Percentiles rank a stretch among this genome's conserved stretches.
phyloP scores from a whole-genome alignment of 1,140 invertebrate genomes.

The Steinernema khuongi region DNA sequence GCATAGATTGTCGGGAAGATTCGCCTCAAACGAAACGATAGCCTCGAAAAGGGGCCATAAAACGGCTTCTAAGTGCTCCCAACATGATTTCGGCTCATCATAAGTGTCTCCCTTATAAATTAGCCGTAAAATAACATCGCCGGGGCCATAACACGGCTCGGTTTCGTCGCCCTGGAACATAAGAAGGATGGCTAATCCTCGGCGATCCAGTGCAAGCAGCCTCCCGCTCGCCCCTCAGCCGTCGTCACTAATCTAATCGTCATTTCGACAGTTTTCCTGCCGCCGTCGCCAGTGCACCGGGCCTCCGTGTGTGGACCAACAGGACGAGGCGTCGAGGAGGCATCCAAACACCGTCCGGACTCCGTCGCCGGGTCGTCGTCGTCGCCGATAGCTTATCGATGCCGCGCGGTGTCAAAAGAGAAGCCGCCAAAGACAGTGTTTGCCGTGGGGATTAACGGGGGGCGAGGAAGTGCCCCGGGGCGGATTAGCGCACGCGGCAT shows the following conservation, averaged over 20 bases:
- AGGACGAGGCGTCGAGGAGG: neutral
- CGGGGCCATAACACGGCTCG: neutral
- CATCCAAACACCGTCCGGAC: neutral
- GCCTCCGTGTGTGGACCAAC: neutral
- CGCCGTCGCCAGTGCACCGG: neutral
- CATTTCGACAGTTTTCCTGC: constrained; percentile 16
- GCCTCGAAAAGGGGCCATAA: neutral
- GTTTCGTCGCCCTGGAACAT: neutral
- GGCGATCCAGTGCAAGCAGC: too few relatives aligned
- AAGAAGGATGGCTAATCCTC: too few relatives aligned
- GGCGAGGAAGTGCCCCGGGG: neutral
- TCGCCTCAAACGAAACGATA: too few relatives aligned
- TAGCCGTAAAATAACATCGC: constrained; percentile 8
- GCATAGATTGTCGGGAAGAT: too few relatives aligned
- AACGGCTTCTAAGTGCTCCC: neutral
- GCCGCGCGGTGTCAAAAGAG: constrained; percentile 13
- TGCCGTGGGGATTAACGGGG: constrained; percentile 2
- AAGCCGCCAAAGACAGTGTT: constrained; percentile 11
- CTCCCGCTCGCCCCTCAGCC: neutral
- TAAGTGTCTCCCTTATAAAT: constrained; percentile 8
- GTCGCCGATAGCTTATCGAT: neutral
- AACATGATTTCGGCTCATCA: neutral
- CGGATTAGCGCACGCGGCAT: constrained; percentile 16
- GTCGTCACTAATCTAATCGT: constrained; percentile 4
- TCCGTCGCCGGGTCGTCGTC: neutral